phyloP scores from a whole-genome alignment of 2,797 vertebrate species.

The Holocentrus rufus region DNA sequence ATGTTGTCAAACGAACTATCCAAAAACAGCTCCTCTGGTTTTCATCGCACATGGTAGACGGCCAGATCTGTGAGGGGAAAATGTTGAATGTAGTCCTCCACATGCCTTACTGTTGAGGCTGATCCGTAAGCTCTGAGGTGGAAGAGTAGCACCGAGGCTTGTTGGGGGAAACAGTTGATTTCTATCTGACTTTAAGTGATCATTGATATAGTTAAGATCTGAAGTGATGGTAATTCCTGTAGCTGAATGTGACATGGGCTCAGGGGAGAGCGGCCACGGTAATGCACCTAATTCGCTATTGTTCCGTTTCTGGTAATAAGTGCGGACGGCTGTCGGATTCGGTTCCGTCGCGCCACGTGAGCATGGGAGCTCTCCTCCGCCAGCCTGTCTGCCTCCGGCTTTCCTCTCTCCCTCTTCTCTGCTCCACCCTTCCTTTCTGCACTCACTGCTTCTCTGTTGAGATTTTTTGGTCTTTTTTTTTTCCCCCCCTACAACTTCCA shows the following conservation, averaged over 20 bases:
- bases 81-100: not conserved
- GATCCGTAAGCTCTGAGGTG: conserved; percentile 48
- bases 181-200: conserved; percentile 62
- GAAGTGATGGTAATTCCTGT: conserved; percentile 74
- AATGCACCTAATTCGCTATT: conserved; percentile 81
- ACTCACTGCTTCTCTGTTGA: conserved; percentile 48
- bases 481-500: conserved; percentile 37
- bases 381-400: conserved; percentile 69
- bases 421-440: conserved; percentile 31
- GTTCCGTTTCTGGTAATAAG: conserved; percentile 80
- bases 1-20: conserved; percentile 26
- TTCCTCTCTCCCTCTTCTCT: conserved; percentile 43
- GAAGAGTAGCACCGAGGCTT: conserved; percentile 43
- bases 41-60: conserved; percentile 8
- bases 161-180: conserved; percentile 57
- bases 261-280: conserved; percentile 67
- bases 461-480: conserved; percentile 48
- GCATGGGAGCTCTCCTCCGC: conserved; percentile 61
- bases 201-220: conserved; percentile 72
- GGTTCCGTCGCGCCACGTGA: conserved; percentile 75
- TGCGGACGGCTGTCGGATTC: conserved; percentile 81
- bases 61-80: conserved; percentile 8
- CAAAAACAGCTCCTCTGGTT: conserved; percentile 25
- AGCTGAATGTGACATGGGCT: conserved; percentile 70
- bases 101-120: conserved; percentile 31